phyloP scores from a whole-genome alignment of 2,113 vertebrate genomes.

The Ctenodactylus gundi region DNA sequence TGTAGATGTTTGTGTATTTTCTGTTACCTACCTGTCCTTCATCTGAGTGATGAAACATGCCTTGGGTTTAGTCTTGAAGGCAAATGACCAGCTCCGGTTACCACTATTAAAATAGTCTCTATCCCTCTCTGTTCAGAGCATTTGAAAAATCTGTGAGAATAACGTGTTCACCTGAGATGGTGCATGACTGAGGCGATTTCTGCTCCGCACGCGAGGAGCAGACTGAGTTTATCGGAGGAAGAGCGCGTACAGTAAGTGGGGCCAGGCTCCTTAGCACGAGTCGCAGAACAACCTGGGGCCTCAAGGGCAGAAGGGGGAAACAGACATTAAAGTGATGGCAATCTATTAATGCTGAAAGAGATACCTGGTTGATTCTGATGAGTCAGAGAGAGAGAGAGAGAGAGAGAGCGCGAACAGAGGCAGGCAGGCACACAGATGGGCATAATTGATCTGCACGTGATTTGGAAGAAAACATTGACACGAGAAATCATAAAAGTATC shows the following conservation, averaged over 20 bases:
- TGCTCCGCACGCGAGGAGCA: background rate
- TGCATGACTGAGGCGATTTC: background rate
- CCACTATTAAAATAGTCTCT: background rate
- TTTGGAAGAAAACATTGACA: too few species aligned
- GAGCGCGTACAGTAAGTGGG: background rate
- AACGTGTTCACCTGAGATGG: background rate
- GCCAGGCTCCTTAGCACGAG: background rate
- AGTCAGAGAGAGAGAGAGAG: too few species aligned
- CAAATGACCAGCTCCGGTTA: background rate
- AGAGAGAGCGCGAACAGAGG: too few species aligned
- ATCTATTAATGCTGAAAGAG: too few species aligned
- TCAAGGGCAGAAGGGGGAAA: too few species aligned
- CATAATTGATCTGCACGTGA: too few species aligned
- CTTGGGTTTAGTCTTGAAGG: background rate
- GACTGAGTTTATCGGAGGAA: background rate
- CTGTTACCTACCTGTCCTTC: background rate
- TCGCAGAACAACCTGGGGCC: too few species aligned
- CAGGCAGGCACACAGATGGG: too few species aligned
- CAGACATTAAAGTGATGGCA: too few species aligned
- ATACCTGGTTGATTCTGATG: too few species aligned
- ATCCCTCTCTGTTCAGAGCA: background rate
- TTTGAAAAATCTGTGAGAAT: background rate
- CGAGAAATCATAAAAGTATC: background rate
- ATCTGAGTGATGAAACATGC: background rate
- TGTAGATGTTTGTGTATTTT: background rate